These are phyloP conservation scores for Kryptolebias marmoratus DNA, from an alignment of 2,113 vertebrate genomes.

Conservation along the genomic window DNA sequence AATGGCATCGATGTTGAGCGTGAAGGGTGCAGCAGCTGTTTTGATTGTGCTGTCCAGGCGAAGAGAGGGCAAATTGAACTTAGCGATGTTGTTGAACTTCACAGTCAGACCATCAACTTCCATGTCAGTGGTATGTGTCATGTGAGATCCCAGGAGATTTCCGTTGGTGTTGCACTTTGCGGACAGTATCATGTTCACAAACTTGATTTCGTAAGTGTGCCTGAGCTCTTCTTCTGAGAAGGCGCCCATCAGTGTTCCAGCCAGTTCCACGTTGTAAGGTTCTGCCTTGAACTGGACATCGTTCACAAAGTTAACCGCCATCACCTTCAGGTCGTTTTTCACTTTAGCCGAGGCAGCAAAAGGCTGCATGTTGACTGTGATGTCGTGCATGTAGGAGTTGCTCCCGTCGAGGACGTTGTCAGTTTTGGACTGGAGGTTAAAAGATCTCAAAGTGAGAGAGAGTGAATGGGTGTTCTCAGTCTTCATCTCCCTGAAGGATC, in stretches of 20 bases:
- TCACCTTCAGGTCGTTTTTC: conserved; percentile 85
- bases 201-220: conserved; percentile 85
- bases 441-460: conserved; percentile 78
- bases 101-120: conserved; percentile 83
- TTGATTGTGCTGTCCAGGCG: conserved; percentile 83
- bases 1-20: conserved; percentile 80
- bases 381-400: conserved; percentile 88
- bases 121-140: conserved; percentile 83
- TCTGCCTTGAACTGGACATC: conserved; percentile 81
- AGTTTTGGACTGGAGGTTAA: conserved; percentile 83
- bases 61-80: conserved; percentile 82
- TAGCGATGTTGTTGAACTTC: conserved; percentile 79
- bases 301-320: conserved; percentile 79
- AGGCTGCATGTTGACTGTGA: conserved; percentile 82
- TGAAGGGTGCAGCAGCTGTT: conserved; percentile 81
- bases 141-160: conserved; percentile 78
- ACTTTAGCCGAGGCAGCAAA: conserved; percentile 76
- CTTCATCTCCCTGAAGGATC: conserved; percentile 83
- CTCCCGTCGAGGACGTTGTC: conserved; percentile 82
- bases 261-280: conserved; percentile 82
- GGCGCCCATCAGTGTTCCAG: conserved; percentile 82
- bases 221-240: conserved; percentile 83
- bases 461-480: conserved; percentile 84
- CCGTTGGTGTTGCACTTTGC: conserved; percentile 85
- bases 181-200: conserved; percentile 78